A percentile compares a stretch with the other conserved stretches of the same genome.
These are phyloP conservation scores for Drosophila chauvacae DNA, from an alignment of 1,140 invertebrate species.

Conservation along the genomic window DNA sequence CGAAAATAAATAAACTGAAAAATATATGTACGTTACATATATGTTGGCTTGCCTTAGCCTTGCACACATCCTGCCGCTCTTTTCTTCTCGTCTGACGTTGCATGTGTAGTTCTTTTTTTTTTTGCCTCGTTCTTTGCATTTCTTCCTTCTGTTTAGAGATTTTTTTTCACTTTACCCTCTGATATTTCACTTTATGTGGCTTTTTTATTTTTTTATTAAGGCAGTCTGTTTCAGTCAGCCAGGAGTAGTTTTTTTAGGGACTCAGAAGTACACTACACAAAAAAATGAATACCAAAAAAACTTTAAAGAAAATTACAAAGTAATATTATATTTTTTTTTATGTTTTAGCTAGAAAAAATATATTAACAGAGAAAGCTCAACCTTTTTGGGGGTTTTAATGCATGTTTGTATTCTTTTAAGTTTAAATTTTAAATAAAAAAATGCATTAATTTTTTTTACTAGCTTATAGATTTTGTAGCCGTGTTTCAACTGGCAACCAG, in stretches of 20 bases:
- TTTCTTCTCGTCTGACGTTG: constrained; percentile 45
- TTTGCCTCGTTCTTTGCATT: constrained; percentile 13
- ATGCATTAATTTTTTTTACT: not conserved
- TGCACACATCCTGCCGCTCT: constrained; percentile 1
- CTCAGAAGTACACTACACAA: not conserved
- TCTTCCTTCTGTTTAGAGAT: constrained; percentile 38
- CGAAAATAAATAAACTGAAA: constrained; percentile 14
- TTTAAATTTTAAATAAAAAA: no score
- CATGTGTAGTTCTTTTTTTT: constrained; percentile 53
- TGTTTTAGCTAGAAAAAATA: no score
- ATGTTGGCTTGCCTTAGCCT: constrained; percentile 37
- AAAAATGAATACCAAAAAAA: not conserved
- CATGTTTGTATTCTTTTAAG: not conserved
- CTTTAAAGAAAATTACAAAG: not conserved
- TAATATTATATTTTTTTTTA: not conserved
- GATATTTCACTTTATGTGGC: constrained; percentile 36
- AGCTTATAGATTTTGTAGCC: not conserved
- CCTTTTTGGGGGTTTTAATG: not conserved
- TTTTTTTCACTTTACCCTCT: constrained; percentile 30
- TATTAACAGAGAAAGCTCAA: fast-evolving
- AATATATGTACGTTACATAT: constrained; percentile 2
- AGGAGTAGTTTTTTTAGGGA: constrained; percentile 29
- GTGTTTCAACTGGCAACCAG: constrained; percentile 22
- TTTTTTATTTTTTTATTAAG: constrained; percentile 15
- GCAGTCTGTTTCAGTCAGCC: constrained; percentile 40